A percentile compares a stretch with the other conserved stretches of the same genome.
These are phyloP conservation scores for Arrhopalites spinosus DNA, from an alignment of 2,888 invertebrate species.

Conservation along the genomic window DNA sequence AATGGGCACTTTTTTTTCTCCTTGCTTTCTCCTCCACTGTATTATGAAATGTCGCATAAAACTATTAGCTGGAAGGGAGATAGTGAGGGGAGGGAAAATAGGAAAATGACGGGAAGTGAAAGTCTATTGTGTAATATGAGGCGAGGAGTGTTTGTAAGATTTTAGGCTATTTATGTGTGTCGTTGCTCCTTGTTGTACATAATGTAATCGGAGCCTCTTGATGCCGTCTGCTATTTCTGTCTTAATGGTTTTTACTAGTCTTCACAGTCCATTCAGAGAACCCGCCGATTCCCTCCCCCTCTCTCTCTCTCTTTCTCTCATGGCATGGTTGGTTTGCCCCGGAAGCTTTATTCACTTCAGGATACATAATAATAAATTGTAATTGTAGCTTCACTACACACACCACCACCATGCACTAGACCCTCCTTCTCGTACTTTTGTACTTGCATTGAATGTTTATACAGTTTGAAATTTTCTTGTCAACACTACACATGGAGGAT, in stretches of 20 bases:
- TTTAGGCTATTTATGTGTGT: no score
- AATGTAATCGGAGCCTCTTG: no score
- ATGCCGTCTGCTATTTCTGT: neutral
- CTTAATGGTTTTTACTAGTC: conserved; percentile 2
- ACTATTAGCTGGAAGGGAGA: neutral
- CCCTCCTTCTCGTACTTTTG: no score
- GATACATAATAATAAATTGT: conserved; percentile 27
- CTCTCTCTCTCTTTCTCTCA: neutral
- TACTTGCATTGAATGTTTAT: no score
- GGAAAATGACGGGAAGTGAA: conserved; percentile 21
- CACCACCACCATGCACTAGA: neutral
- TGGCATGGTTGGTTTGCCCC: neutral
- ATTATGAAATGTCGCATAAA: no score
- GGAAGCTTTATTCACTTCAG: conserved; percentile 22
- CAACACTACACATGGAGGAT: neutral
- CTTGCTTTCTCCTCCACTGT: no score
- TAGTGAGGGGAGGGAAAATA: neutral
- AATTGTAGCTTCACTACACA: conserved; percentile 7
- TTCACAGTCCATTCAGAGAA: neutral
- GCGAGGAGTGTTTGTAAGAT: neutral
- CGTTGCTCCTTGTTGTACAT: no score
- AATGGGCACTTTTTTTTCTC: no score
- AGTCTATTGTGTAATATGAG: neutral
- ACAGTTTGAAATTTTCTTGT: neutral
- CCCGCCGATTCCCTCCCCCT: neutral